Percentiles rank a stretch among this genome's conserved stretches.
These are phyloP conservation scores for Lepidocyrtinus sp. DNA, from an alignment of 2,888 invertebrate genomes.

Conservation along the genomic window DNA sequence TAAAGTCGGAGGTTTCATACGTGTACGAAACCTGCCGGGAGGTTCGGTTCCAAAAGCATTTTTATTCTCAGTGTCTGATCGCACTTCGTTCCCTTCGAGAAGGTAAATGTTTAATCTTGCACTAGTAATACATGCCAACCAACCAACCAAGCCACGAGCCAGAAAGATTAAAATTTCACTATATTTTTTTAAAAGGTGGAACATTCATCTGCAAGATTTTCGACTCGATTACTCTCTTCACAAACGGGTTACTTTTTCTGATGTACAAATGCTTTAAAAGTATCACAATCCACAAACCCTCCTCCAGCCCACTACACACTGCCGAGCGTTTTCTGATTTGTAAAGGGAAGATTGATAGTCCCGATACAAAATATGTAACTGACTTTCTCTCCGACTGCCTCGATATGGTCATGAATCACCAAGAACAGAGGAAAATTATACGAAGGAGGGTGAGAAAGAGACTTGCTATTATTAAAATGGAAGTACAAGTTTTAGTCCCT, in stretches of 20 bases:
- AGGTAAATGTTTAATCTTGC: constrained; percentile 25
- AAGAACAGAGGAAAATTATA: constrained; percentile 47
- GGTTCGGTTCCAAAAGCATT: constrained; percentile 40
- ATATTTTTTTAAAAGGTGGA: constrained; percentile 31
- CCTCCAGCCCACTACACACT: constrained; percentile 25
- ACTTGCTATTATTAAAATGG: constrained; percentile 34
- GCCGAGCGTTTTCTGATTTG: constrained; percentile 47
- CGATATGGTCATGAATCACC: constrained; percentile 50
- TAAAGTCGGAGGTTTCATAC: constrained; percentile 31
- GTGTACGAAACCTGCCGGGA: constrained; percentile 53
- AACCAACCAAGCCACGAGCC: no score
- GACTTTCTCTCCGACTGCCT: constrained; percentile 45
- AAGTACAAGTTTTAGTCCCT: constrained; percentile 42
- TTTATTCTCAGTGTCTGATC: constrained; percentile 38
- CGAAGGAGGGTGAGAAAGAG: constrained; percentile 31
- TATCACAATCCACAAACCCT: constrained; percentile 44
- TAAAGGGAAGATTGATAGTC: constrained; percentile 43
- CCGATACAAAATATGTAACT: constrained; percentile 25
- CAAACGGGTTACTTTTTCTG: constrained; percentile 40
- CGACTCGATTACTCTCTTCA: constrained; percentile 45
- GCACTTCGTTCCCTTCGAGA: constrained; percentile 37
- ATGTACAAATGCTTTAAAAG: constrained; percentile 47
- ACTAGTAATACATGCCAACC: background rate
- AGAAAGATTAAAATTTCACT: no score
- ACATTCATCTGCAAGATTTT: constrained; percentile 43